These are phyloP conservation scores for Cyclopterus lumpus DNA, from an alignment of 2,797 vertebrate genomes.

Conservation along the genomic window DNA sequence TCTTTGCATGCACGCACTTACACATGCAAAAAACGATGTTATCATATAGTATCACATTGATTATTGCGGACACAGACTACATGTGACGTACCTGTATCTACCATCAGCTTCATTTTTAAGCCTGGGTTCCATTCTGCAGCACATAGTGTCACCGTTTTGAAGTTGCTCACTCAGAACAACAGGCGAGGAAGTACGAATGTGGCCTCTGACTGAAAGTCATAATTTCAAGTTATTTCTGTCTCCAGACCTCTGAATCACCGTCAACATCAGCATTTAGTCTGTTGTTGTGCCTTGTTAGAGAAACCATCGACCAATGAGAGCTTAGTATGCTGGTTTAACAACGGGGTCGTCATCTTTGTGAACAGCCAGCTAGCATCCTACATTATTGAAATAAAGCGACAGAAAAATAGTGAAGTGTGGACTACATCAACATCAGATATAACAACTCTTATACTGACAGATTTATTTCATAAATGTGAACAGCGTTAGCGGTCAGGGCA, in stretches of 20 bases:
- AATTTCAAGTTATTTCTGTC: conserved; percentile 9
- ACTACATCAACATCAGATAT: neutral
- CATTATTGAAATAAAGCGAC: neutral
- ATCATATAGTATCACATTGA: neutral
- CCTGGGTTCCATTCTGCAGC: neutral
- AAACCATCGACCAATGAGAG: neutral
- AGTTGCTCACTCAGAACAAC: neutral
- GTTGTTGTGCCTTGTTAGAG: neutral
- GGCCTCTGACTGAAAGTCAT: neutral
- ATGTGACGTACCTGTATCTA: neutral
- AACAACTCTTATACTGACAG: neutral
- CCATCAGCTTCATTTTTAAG: neutral
- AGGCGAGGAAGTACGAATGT: neutral
- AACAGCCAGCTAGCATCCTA: neutral
- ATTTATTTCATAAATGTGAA: neutral
- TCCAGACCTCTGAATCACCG: neutral
- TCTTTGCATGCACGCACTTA: neutral
- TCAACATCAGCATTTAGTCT: neutral
- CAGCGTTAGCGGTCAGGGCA: neutral
- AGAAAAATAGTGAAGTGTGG: neutral
- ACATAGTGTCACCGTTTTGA: neutral
- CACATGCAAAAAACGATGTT: neutral
- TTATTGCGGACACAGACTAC: neutral
- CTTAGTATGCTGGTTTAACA: neutral
- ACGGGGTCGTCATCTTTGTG: neutral